These are phyloP conservation scores for Calameuta filiformis DNA, from an alignment of 2,888 invertebrate genomes.

Conservation along the genomic window DNA sequence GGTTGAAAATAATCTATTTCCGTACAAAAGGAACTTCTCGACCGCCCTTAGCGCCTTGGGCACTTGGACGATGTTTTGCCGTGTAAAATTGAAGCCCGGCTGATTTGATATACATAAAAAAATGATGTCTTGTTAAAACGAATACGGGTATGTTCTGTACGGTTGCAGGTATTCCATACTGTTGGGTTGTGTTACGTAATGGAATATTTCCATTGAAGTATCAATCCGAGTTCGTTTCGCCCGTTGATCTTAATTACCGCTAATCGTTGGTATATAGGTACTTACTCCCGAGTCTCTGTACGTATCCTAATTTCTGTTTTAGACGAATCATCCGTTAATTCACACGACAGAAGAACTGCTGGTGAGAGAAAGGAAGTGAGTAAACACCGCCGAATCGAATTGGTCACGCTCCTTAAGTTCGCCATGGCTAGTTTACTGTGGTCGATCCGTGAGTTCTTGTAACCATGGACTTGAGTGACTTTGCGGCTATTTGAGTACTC, in stretches of 20 bases:
- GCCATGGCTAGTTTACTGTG: slow-evolving; percentile 52
- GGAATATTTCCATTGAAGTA: neutral
- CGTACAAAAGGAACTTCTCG: neutral
- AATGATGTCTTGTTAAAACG: neutral
- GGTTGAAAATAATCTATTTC: neutral
- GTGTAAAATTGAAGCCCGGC: neutral
- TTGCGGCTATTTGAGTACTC: neutral
- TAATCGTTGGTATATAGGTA: neutral
- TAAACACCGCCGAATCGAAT: slow-evolving; percentile 38
- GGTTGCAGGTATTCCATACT: neutral
- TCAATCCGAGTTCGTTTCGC: neutral
- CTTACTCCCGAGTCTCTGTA: neutral
- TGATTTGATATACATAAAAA: neutral
- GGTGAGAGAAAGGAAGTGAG: neutral
- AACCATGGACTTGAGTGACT: slow-evolving; percentile 2
- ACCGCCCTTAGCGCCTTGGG: neutral
- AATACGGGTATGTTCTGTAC: neutral
- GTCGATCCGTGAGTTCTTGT: slow-evolving; percentile 43
- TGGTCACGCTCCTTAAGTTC: slow-evolving; percentile 53
- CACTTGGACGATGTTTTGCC: neutral
- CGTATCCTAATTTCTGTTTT: neutral
- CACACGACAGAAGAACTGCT: slow-evolving; percentile 2
- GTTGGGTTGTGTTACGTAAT: neutral
- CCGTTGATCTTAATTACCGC: neutral
- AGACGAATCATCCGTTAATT: neutral